Base-by-base conservation (phyloP, 2,113 vertebrate species). In the Pyxicephalus adspersus region DNA sequence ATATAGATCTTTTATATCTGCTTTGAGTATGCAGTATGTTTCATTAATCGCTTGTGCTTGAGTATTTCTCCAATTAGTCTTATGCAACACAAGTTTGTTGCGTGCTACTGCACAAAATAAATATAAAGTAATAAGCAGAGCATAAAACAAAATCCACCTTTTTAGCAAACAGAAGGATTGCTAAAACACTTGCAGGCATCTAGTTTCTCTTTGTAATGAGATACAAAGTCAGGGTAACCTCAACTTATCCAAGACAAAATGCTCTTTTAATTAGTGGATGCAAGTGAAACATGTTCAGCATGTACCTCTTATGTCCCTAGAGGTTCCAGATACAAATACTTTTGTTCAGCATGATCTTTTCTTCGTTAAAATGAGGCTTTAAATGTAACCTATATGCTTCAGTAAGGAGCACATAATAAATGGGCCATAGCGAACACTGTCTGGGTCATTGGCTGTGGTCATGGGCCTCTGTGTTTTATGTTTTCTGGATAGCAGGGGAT, bases 381-480 rank as follows among this genome's bases (percentile, higher is more conserved):
- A 50, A 52, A 58, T 7, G 25, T 78, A 67, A 78, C 64, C 28
- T 78, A 78, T 78, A 78, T 67, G 64, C 28, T 78, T 78, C 76
- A 78, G 64, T 67, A 78, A 57, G 6, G 50, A 65, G 28, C 50
- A 52, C 15, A 25, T 28, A 58, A 25, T 78, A 67, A 78, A 78
- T 78, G 63, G 64, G 50, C 34, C 76, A 57, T 78, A 25, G 63
- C 51, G 2, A 34, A 67, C 76, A 58, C 51, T 55, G 38, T 50
- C 20, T 57, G 76, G 76, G 64, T 78, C 76, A 78, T 78, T 67
- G 52, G 64, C 64, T 66, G 29, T 58, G 58, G 64, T 55, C 76
- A 78, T n/a, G 26, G 76, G 54, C 6, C n/a, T 68, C 34, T 64
- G 34, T 70, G 29, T 51, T 72, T 45, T 65, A 60, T 58, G 64